Conservation (phyloP, 2,888 invertebrate genomes). For the Athalia rosae region DNA sequence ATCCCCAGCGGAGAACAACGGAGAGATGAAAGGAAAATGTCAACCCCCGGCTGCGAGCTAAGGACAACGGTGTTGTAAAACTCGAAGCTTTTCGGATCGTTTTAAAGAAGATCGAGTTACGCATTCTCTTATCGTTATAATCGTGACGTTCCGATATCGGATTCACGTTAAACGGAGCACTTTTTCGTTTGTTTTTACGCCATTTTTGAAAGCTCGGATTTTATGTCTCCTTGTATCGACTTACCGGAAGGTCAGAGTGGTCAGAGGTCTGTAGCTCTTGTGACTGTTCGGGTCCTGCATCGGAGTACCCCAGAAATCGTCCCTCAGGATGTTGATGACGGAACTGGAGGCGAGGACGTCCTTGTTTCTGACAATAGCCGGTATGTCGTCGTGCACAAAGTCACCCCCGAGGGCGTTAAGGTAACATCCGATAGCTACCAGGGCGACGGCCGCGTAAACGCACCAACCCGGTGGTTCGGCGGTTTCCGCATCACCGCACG, state of each 20-base stretch:
- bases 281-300: slow-evolving; percentile 89
- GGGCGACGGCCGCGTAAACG: slow-evolving; percentile 79
- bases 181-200: no score
- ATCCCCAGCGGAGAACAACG: no score
- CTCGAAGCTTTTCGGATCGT: background rate
- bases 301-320: slow-evolving; percentile 94
- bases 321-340: slow-evolving; percentile 79
- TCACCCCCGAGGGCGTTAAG: slow-evolving; percentile 85
- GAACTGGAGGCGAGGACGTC: slow-evolving; percentile 85
- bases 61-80: slow-evolving; percentile 28
- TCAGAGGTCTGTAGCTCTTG: slow-evolving; percentile 91
- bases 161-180: no score
- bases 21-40: background rate
- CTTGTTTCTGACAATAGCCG: slow-evolving; percentile 87
- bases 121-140: no score
- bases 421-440: slow-evolving; percentile 82
- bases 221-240: slow-evolving; percentile 61
- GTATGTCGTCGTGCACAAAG: slow-evolving; percentile 92
- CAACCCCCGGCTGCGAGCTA: background rate
- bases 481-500: slow-evolving; percentile 73
- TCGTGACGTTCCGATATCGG: no score
- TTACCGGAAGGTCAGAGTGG: slow-evolving; percentile 90
- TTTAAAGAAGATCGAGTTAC: no score
- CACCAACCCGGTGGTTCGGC: slow-evolving; percentile 75
- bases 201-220: background rate